A percentile compares a stretch with the other conserved stretches of the same genome.
These are phyloP conservation scores for Caiman crocodilus DNA, from an alignment of 2,797 vertebrate genomes.

Conservation along the genomic window DNA sequence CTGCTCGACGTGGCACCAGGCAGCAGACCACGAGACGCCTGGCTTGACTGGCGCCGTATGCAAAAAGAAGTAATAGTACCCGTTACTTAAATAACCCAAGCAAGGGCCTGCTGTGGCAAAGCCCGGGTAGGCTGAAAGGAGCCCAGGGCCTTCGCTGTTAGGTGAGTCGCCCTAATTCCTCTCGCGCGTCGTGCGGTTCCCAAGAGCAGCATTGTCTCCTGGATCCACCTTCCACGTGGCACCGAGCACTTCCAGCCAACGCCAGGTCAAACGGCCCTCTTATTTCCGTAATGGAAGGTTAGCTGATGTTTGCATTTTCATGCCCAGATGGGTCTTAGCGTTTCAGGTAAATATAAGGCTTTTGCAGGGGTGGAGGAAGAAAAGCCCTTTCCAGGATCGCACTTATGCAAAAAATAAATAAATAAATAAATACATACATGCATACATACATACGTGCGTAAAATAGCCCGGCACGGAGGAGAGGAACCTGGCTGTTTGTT, in stretches of 20 bases:
- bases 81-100: neutral
- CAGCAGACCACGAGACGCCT: too few relatives aligned
- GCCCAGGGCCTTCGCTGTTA: neutral
- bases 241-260: neutral
- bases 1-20: too few relatives aligned
- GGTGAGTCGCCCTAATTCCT: neutral
- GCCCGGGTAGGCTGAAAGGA: neutral
- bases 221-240: neutral
- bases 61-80: neutral
- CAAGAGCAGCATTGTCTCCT: neutral
- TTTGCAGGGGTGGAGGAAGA: conserved; percentile 35
- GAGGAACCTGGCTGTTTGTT: neutral
- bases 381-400: neutral
- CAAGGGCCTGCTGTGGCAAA: neutral
- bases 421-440: too few relatives aligned
- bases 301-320: conserved; percentile 35
- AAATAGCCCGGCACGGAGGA: conserved; percentile 22
- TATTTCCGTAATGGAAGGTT: too few relatives aligned
- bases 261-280: conserved; percentile 2
- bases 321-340: conserved; percentile 44
- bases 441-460: too few relatives aligned
- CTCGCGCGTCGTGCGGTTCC: neutral
- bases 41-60: neutral
- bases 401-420: neutral
- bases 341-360: conserved; percentile 41